Evolutionary conservation across 2,113 vertebrate genomes (phyloP).

Genomic region (Calyptomena viridis): DNA sequence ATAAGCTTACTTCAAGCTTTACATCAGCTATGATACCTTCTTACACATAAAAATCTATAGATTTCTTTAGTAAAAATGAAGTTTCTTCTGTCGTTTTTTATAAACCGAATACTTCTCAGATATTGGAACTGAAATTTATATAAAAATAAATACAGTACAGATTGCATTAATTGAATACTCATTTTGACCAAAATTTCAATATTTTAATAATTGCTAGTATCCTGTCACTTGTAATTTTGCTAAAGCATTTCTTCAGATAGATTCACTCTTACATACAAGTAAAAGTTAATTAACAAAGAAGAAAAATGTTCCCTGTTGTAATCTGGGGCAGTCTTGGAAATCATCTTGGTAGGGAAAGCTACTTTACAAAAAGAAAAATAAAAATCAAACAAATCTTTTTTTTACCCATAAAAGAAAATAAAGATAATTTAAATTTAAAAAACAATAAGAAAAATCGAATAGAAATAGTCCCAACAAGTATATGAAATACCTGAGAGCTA

Average conservation of each 20-base stretch:
- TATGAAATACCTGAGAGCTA: neutral
- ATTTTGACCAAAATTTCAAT: neutral
- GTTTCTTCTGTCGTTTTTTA: neutral
- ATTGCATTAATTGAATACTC: neutral
- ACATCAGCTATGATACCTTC: neutral
- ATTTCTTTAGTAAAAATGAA: neutral
- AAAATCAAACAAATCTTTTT: neutral
- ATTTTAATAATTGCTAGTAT: neutral
- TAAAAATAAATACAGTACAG: neutral
- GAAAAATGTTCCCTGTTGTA: neutral
- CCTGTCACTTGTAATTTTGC: neutral
- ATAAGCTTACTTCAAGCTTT: neutral
- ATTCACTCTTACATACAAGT: neutral
- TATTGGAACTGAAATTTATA: neutral
- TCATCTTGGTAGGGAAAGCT: neutral
- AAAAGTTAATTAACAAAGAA: neutral
- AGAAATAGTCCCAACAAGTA: neutral
- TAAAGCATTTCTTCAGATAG: neutral
- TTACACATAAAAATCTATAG: neutral
- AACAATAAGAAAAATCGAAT: neutral
- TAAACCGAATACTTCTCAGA: neutral
- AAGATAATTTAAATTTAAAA: neutral
- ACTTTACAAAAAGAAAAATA: neutral
- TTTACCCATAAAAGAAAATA: neutral
- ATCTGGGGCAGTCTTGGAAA: neutral